Conservation (phyloP, 2,888 invertebrate species). For the Deilephila elpenor region DNA sequence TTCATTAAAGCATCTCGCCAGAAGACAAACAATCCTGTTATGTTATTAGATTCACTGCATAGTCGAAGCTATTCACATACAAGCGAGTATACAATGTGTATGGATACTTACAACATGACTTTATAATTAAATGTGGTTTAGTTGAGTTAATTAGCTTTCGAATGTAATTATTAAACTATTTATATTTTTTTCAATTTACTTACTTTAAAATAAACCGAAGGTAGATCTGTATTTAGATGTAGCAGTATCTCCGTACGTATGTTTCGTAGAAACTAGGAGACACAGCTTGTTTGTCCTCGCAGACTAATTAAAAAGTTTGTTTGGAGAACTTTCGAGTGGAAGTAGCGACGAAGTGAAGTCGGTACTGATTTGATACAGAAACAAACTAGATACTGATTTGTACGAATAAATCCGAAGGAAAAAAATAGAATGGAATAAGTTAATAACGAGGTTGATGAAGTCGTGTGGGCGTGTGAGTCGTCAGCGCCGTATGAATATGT, state of each 20-base stretch:
- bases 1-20: constrained; percentile 78
- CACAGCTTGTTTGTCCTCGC: constrained; percentile 81
- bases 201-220: constrained; percentile 19
- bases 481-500: constrained; percentile 75
- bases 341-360: constrained; percentile 70
- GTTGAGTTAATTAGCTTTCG: neutral
- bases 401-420: constrained; percentile 36
- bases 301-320: constrained; percentile 85
- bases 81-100: constrained; percentile 48
- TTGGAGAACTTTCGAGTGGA: constrained; percentile 69
- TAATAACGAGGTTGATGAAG: constrained; percentile 62
- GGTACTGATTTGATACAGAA: constrained; percentile 67
- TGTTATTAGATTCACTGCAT: constrained; percentile 75
- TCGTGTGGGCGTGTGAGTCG: constrained; percentile 57
- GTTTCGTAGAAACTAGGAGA: constrained; percentile 71
- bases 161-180: neutral
- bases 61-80: constrained; percentile 61
- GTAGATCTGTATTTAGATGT: constrained; percentile 51
- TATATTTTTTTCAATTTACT: neutral
- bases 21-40: constrained; percentile 74
- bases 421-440: constrained; percentile 39
- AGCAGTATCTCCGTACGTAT: constrained; percentile 60
- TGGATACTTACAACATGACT: constrained; percentile 55
- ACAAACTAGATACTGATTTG: constrained; percentile 62
- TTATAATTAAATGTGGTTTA: neutral